Conservation (phyloP, 2,113 vertebrate species). For the Sinocyclocheilus grahami region DNA sequence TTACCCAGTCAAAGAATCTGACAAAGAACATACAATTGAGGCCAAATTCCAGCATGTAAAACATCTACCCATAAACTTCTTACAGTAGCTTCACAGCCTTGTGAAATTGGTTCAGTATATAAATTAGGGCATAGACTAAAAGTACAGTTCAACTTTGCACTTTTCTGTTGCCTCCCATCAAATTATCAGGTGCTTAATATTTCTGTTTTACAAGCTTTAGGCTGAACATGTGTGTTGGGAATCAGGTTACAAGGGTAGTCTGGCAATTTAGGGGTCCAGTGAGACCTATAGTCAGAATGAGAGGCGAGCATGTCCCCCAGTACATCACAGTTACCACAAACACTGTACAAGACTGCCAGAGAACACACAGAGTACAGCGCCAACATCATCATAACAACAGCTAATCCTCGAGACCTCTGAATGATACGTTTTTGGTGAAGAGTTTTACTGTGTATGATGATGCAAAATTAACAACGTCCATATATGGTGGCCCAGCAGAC, state of each 20-base stretch:
- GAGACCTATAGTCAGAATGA: conserved; percentile 11
- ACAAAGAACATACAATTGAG: not conserved
- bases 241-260: conserved; percentile 31
- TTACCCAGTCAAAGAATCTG: not conserved
- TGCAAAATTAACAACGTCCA: not conserved
- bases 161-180: conserved; percentile 34
- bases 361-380: not conserved
- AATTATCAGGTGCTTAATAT: conserved; percentile 52
- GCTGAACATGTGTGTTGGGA: conserved; percentile 27
- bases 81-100: conserved; percentile 27
- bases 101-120: conserved; percentile 10
- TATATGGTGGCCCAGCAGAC: not conserved
- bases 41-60: not conserved
- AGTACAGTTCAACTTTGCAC: not conserved
- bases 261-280: conserved; percentile 31
- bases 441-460: not conserved
- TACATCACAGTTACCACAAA: conserved; percentile 34
- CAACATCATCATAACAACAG: conserved; percentile 9
- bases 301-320: conserved; percentile 10
- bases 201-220: conserved; percentile 39
- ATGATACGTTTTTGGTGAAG: not conserved
- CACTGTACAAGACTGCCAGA: conserved; percentile 1
- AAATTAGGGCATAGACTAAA: not conserved
- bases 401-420: not conserved
- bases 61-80: not conserved